Conservation (phyloP, 2,797 vertebrate species). For the Saxicola maurus region DNA sequence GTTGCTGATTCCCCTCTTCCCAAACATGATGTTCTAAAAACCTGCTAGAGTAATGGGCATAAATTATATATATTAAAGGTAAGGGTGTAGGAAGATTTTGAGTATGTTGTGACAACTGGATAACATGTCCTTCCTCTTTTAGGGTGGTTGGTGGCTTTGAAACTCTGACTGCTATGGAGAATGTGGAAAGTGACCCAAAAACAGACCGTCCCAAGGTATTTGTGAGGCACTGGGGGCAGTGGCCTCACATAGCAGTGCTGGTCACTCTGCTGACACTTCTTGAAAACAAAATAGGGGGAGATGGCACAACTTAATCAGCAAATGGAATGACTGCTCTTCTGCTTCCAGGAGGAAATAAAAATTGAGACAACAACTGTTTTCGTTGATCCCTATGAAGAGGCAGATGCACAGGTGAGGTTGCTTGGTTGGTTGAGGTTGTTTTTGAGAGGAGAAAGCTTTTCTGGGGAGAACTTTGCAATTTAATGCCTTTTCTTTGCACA, state of each 20-base stretch:
- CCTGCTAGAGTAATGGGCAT: not conserved
- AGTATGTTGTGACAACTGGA: not conserved
- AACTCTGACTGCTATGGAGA: slow-evolving; percentile 93
- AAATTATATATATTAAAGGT: not conserved
- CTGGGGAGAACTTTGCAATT: not conserved
- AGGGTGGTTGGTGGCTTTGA: slow-evolving; percentile 98
- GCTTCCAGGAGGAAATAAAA: slow-evolving; percentile 85
- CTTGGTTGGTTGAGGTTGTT: not conserved
- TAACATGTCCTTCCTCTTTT: not conserved
- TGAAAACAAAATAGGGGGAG: not conserved
- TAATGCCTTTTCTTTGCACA: not conserved
- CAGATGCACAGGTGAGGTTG: slow-evolving; percentile 85
- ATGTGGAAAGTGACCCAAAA: slow-evolving; percentile 91
- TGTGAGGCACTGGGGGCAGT: not conserved
- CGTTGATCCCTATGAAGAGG: slow-evolving; percentile 95
- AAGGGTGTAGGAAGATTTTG: not conserved
- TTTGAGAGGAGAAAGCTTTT: not conserved
- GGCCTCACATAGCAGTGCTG: not conserved
- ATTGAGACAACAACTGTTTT: slow-evolving; percentile 84
- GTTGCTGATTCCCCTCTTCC: not conserved
- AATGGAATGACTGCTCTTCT: not conserved
- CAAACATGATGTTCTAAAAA: not conserved
- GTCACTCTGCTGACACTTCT: not conserved
- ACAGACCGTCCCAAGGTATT: slow-evolving; percentile 91
- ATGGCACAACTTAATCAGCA: not conserved